These are phyloP conservation scores for Paedocypris sp. DNA, from an alignment of 2,113 vertebrate genomes.

Conservation along the genomic window DNA sequence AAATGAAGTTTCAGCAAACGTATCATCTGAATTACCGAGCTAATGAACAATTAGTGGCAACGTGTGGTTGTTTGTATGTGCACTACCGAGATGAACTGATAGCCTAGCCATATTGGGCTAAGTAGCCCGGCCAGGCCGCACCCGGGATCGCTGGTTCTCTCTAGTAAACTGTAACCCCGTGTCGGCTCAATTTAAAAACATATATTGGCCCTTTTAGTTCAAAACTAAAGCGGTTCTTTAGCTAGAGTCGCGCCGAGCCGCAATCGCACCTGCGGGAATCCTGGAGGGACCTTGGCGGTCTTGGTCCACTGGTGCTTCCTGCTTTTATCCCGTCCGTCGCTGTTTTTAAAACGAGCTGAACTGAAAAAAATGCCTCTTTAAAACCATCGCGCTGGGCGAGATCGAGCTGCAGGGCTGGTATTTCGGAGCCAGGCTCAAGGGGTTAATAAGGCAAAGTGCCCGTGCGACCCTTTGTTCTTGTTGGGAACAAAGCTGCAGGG, in stretches of 20 bases:
- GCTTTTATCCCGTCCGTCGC: constrained; percentile 7
- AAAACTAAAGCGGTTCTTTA: not conserved
- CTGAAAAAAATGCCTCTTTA: not conserved
- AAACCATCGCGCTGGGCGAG: constrained; percentile 20
- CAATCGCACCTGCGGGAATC: constrained; percentile 4
- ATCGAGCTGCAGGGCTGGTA: not conserved
- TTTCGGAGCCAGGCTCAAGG: not conserved
- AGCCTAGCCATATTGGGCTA: no score
- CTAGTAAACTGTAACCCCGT: not conserved
- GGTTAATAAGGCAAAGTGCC: constrained; percentile 12
- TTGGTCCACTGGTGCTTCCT: not conserved
- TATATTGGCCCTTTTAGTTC: not conserved
- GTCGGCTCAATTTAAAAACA: not conserved
- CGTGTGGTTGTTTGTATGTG: no score
- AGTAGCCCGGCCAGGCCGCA: not conserved
- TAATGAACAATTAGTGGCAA: no score
- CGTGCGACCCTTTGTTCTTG: constrained; percentile 44
- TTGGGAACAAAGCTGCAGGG: constrained; percentile 40
- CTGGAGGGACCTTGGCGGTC: not conserved
- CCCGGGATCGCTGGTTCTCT: not conserved
- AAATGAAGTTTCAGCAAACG: no score
- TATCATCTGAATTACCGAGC: no score
- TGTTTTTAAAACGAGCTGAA: constrained; percentile 5
- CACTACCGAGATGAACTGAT: no score
- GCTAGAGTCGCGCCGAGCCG: not conserved